Conservation (phyloP, 2,888 invertebrate genomes). For the Apamea sordens region DNA sequence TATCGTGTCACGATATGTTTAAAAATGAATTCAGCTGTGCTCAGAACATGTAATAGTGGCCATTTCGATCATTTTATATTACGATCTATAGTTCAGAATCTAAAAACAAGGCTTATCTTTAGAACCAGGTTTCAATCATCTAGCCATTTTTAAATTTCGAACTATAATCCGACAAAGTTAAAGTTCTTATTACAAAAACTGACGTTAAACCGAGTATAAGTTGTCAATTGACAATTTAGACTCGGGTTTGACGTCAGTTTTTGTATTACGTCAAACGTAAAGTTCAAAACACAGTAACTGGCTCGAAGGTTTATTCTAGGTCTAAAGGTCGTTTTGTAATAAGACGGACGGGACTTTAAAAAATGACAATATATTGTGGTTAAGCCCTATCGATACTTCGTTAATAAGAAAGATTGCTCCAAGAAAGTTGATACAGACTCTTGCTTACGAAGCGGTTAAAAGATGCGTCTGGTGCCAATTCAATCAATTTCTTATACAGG, state of each 20-base stretch:
- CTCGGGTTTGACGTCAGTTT: too few species aligned
- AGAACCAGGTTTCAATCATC: too few species aligned
- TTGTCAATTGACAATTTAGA: too few species aligned
- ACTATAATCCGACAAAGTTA: too few species aligned
- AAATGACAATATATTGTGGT: background rate
- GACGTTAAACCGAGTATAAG: too few species aligned
- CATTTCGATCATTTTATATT: background rate
- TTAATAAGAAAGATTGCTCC: background rate
- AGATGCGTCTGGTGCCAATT: background rate
- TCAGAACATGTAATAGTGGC: background rate
- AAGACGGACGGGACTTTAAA: background rate
- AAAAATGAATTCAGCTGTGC: background rate
- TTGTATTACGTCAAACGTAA: too few species aligned
- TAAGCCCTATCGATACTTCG: background rate
- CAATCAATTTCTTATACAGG: slow-evolving; percentile 16
- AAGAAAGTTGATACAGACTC: background rate
- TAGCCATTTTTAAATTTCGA: too few species aligned
- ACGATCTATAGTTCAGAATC: background rate
- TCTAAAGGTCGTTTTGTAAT: too few species aligned
- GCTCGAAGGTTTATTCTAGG: too few species aligned
- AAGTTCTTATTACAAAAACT: too few species aligned
- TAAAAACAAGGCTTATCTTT: too few species aligned
- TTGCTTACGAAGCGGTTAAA: background rate
- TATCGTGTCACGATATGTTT: background rate
- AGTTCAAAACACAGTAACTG: too few species aligned